A percentile compares a stretch with the other conserved stretches of the same genome.
phyloP scores from a whole-genome alignment of 2,888 invertebrate species.

The Zaprionus bogoriensis region DNA sequence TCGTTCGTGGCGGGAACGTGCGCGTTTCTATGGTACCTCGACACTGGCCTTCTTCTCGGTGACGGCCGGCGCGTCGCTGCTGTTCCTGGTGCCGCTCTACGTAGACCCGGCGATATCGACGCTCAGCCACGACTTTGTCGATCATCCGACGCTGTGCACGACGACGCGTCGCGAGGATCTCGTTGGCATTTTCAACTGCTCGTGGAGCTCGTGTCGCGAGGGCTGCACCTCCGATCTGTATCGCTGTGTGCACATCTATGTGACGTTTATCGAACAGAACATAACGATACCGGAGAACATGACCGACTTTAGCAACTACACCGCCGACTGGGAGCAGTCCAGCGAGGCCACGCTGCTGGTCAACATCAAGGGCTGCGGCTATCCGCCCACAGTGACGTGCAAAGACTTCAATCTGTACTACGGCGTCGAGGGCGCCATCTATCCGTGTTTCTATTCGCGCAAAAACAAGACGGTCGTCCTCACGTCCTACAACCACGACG shows the following conservation, averaged over 20 bases:
- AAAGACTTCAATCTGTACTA: constrained; percentile 89
- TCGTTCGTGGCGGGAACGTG: constrained; percentile 86
- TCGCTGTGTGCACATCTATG: constrained; percentile 87
- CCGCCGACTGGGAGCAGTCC: constrained; percentile 82
- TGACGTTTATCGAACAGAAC: constrained; percentile 83
- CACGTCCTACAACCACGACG: constrained; percentile 91
- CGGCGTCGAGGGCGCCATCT: constrained; percentile 88
- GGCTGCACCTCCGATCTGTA: constrained; percentile 93
- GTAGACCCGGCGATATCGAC: constrained; percentile 95
- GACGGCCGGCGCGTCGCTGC: constrained; percentile 88
- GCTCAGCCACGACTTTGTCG: constrained; percentile 93
- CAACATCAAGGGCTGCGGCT: constrained; percentile 95
- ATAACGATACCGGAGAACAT: constrained; percentile 82
- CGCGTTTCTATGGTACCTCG: constrained; percentile 88
- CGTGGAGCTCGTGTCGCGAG: constrained; percentile 95
- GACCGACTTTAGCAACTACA: constrained; percentile 82
- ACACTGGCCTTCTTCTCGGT: constrained; percentile 88
- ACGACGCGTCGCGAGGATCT: constrained; percentile 92
- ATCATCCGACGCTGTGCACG: constrained; percentile 92
- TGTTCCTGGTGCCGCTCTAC: constrained; percentile 89
- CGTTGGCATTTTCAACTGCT: constrained; percentile 93
- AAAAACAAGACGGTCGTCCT: constrained; percentile 92
- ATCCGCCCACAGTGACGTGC: constrained; percentile 94
- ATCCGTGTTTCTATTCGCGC: constrained; percentile 94
- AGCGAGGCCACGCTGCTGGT: constrained; percentile 87